Conservation (phyloP, 2,113 vertebrate genomes). For the Guaruba guarouba region DNA sequence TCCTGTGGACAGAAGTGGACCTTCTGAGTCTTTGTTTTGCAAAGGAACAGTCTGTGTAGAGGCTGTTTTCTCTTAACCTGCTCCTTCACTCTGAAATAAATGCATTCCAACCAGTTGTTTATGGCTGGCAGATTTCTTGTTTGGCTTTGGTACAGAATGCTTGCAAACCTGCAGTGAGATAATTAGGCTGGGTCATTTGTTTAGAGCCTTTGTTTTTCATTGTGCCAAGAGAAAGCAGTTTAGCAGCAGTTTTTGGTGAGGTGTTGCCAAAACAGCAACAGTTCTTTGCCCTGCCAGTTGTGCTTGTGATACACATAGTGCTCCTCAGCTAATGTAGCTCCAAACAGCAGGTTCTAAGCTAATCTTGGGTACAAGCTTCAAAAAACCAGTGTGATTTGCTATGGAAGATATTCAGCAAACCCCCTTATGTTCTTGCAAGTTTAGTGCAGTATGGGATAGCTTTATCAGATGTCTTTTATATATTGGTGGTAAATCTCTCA, state of each 20-base stretch:
- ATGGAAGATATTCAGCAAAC: background rate
- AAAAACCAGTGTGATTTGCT: rapidly evolving
- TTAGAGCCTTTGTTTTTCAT: background rate
- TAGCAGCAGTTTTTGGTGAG: background rate
- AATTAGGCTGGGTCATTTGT: background rate
- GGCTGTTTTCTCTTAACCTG: background rate
- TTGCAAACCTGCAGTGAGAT: background rate
- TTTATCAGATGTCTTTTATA: background rate
- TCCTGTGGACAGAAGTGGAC: no score
- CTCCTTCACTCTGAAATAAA: background rate
- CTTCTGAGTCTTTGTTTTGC: background rate
- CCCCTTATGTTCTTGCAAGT: background rate
- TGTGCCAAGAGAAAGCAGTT: background rate
- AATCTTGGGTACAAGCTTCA: background rate
- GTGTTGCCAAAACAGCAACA: background rate
- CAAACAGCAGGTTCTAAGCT: background rate
- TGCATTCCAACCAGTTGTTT: background rate
- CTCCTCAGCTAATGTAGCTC: background rate
- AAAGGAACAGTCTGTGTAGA: background rate
- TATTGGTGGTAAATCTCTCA: background rate
- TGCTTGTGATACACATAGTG: no score
- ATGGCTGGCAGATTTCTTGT: rapidly evolving
- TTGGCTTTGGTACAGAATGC: background rate
- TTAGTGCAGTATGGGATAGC: background rate
- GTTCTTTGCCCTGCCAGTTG: background rate